Conservation (phyloP, 2,797 vertebrate genomes). For the Nannoperca obscura region DNA sequence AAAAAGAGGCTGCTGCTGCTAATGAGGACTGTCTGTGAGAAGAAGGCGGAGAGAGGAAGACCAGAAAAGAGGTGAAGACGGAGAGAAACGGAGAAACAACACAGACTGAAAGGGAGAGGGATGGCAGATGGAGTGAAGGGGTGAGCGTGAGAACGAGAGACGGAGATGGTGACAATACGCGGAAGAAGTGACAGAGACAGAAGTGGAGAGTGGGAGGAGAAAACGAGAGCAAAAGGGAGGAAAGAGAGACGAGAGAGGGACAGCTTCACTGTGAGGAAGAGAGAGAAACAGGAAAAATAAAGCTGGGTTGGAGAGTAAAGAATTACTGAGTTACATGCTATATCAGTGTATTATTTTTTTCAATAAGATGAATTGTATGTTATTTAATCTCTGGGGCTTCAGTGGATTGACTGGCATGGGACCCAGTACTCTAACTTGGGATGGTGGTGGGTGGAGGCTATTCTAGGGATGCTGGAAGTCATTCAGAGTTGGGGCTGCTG, state of each 20-base stretch:
- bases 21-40: conserved; percentile 71
- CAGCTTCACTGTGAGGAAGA: not conserved
- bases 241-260: conserved; percentile 8
- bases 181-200: conserved; percentile 39
- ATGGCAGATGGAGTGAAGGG: conserved; percentile 57
- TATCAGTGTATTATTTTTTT: not conserved
- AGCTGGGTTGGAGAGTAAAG: not conserved
- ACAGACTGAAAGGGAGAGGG: conserved; percentile 30
- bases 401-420: not conserved
- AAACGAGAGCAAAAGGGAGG: conserved; percentile 2
- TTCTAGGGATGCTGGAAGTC: no score
- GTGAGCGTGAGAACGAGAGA: conserved; percentile 34
- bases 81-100: conserved; percentile 29
- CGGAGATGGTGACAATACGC: conserved; percentile 46
- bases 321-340: not conserved
- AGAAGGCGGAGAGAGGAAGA: conserved; percentile 48
- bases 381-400: not conserved
- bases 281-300: not conserved
- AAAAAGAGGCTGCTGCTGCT: conserved; percentile 67
- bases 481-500: no score
- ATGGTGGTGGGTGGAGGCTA: not conserved
- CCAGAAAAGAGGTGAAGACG: conserved; percentile 31
- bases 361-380: not conserved
- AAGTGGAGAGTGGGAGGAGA: conserved; percentile 35
- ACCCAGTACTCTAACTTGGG: not conserved